Conservation (phyloP, 2,113 vertebrate species). For the Hippopotamus amphibius region DNA sequence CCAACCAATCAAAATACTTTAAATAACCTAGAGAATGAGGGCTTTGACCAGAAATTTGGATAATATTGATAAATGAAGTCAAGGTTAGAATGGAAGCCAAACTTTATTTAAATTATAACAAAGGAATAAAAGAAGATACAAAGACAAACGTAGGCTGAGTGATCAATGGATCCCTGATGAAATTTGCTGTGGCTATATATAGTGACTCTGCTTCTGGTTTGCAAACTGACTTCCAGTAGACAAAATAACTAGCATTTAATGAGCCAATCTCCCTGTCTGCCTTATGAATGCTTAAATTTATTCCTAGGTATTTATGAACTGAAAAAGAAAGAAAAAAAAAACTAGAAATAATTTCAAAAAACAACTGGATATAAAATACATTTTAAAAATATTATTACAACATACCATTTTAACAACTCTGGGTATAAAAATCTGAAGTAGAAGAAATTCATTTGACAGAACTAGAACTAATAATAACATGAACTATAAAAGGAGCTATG, state of each 20-base stretch:
- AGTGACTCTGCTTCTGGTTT: constrained; percentile 14
- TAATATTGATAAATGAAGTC: not conserved
- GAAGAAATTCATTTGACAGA: not conserved
- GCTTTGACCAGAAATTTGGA: not conserved
- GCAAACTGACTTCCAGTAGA: not conserved
- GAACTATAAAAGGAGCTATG: not conserved
- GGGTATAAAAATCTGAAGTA: constrained; percentile 49
- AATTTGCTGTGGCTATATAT: constrained; percentile 19
- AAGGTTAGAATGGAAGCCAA: not conserved
- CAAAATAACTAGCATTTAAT: not conserved
- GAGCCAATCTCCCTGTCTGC: not conserved
- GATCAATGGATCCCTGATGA: not conserved
- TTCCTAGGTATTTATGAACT: not conserved
- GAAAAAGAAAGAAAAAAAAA: not conserved
- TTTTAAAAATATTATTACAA: not conserved
- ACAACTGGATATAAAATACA: not conserved
- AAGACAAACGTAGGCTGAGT: not conserved
- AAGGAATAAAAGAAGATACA: not conserved
- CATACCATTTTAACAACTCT: not conserved
- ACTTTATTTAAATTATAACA: not conserved
- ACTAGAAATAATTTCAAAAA: constrained; percentile 2
- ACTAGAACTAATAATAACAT: not conserved
- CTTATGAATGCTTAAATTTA: constrained; percentile 39
- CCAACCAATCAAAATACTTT: not conserved
- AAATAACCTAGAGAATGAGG: not conserved